phyloP scores from a whole-genome alignment of 1,140 invertebrate species.

The Drosophila littoralis region DNA sequence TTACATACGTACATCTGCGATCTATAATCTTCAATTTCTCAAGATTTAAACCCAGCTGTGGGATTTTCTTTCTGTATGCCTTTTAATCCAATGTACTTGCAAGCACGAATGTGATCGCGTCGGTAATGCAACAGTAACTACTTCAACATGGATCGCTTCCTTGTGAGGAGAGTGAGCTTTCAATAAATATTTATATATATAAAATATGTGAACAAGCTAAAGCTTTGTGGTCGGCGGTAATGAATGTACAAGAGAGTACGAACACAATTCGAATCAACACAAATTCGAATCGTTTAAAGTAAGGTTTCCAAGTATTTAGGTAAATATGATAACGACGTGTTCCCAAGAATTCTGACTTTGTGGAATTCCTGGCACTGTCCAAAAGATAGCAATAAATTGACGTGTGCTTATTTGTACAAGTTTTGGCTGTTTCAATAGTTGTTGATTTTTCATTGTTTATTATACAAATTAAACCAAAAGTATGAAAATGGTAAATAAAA shows the following conservation, averaged over 20 bases:
- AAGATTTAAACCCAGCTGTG: neutral
- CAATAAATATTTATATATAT: neutral
- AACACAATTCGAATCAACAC: neutral
- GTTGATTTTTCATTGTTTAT: constrained; percentile 59
- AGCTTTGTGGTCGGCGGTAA: neutral
- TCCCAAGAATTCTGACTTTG: too few relatives aligned
- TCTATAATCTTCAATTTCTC: too few relatives aligned
- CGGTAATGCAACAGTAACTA: neutral
- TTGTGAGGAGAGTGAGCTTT: neutral
- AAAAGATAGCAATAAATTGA: neutral
- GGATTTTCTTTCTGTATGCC: neutral
- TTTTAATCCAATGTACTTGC: neutral
- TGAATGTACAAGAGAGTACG: neutral
- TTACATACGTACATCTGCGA: neutral
- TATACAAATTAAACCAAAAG: constrained; percentile 62
- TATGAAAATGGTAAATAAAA: constrained; percentile 47
- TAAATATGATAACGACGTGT: too few relatives aligned
- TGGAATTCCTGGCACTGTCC: too few relatives aligned
- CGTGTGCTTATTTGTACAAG: neutral
- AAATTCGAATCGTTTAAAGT: neutral
- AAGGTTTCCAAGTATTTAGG: too few relatives aligned
- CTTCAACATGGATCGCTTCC: too few relatives aligned
- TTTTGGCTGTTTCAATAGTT: constrained; percentile 14
- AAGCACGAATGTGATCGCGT: neutral
- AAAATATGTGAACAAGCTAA: neutral